Percentiles rank a stretch among this genome's conserved stretches.
phyloP scores from a whole-genome alignment of 2,888 invertebrate genomes.

The Hydrotaea diabolus region DNA sequence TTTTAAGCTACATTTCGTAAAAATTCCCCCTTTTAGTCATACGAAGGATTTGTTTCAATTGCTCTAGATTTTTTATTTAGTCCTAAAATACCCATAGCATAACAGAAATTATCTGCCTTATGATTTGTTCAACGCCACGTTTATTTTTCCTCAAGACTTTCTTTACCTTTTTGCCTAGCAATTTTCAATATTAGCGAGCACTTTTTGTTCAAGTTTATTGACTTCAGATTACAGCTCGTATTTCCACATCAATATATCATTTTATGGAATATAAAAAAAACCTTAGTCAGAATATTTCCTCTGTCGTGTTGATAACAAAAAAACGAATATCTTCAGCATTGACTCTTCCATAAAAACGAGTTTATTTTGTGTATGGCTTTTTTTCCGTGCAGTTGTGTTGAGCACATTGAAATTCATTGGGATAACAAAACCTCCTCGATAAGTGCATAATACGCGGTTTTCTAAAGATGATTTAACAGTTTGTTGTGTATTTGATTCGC shows the following conservation, averaged over 20 bases:
- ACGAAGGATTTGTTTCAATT: conserved; percentile 54
- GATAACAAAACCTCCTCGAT: conserved; percentile 55
- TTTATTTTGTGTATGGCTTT: conserved; percentile 37
- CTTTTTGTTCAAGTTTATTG: conserved; percentile 57
- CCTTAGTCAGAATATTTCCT: conserved; percentile 22
- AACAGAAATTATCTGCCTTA: too few species aligned
- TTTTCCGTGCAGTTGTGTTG: conserved; percentile 12
- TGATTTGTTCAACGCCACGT: too few species aligned
- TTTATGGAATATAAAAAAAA: conserved; percentile 44
- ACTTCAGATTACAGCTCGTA: conserved; percentile 57
- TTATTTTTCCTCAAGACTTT: not conserved
- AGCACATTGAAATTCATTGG: conserved; percentile 55
- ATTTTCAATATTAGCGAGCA: not conserved
- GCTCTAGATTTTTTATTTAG: not conserved
- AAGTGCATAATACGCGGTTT: conserved; percentile 67
- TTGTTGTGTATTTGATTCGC: conserved; percentile 46
- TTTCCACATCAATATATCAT: conserved; percentile 60
- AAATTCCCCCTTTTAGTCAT: too few species aligned
- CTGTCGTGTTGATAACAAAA: not conserved
- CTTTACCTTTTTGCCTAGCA: conserved; percentile 29
- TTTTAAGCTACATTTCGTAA: too few species aligned
- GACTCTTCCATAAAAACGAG: conserved; percentile 23
- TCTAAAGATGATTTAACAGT: conserved; percentile 68
- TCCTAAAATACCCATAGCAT: too few species aligned
- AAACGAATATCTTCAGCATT: not conserved